Evolutionary conservation across 1,140 invertebrate species (phyloP).

Genomic region (Steinernema feltiae): DNA sequence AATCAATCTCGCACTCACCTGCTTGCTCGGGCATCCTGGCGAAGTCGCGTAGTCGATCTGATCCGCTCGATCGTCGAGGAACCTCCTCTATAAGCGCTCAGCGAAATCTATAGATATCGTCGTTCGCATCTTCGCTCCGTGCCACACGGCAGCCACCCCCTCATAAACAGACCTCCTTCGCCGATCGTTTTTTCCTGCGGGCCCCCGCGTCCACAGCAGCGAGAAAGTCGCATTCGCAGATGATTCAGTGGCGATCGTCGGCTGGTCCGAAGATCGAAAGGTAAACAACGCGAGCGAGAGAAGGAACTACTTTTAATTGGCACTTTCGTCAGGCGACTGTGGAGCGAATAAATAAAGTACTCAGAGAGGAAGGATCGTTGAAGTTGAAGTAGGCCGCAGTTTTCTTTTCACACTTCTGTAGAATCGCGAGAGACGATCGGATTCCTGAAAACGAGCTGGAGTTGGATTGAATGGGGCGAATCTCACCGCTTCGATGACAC

Average conservation of each 20-base stretch:
- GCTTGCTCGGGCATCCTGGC: slow-evolving; percentile 9
- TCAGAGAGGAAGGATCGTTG: background rate
- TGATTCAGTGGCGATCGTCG: background rate
- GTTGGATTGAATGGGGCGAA: background rate
- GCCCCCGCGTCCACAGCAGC: background rate
- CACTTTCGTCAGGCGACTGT: background rate
- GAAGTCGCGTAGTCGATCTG: slow-evolving; percentile 2
- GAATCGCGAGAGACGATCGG: background rate
- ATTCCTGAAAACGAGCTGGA: background rate
- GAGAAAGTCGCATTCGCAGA: background rate
- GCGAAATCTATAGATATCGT: slow-evolving; percentile 9
- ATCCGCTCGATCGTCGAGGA: background rate
- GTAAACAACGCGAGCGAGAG: background rate
- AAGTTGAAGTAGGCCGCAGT: background rate
- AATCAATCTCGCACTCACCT: background rate
- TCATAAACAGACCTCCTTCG: slow-evolving; percentile 1
- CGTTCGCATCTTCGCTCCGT: background rate
- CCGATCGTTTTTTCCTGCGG: background rate
- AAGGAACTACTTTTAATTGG: background rate
- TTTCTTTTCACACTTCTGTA: background rate
- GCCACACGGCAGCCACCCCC: background rate
- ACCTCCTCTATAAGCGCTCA: background rate
- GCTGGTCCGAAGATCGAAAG: background rate
- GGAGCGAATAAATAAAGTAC: background rate
- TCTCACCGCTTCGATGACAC: background rate